Conservation (phyloP, 2,113 vertebrate species). For the Strix aluco region DNA sequence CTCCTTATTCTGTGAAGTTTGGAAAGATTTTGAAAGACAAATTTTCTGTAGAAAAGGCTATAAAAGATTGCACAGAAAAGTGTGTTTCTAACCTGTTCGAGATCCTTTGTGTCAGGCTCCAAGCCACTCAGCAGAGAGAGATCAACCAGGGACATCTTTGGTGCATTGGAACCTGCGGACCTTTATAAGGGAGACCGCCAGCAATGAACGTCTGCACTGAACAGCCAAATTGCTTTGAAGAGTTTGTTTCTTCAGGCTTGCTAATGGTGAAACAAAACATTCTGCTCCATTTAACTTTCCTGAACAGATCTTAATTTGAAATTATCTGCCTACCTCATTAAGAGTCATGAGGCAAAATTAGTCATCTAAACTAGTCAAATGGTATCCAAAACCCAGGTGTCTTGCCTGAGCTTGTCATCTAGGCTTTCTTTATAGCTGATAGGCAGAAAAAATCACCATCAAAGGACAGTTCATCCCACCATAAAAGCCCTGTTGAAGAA, state of each 20-base stretch:
- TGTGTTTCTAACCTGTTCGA: constrained; percentile 59
- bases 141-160: constrained; percentile 76
- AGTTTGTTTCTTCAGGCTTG: background rate
- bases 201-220: background rate
- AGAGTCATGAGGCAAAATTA: background rate
- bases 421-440: background rate
- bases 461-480: background rate
- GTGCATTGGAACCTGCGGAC: constrained; percentile 30
- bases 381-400: background rate
- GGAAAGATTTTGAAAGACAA: background rate
- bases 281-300: background rate
- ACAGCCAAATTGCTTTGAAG: background rate
- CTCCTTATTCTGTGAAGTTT: background rate
- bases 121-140: constrained; percentile 76
- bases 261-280: background rate
- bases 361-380: background rate
- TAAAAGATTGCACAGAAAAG: background rate
- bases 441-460: background rate
- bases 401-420: background rate
- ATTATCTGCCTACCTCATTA: background rate
- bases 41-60: background rate
- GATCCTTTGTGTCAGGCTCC: constrained; percentile 65
- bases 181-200: background rate
- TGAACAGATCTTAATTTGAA: background rate
- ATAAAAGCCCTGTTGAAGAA: background rate